A percentile compares a stretch with the other conserved stretches of the same genome.
phyloP scores from a whole-genome alignment of 2,113 vertebrate species.

The Phodopus roborovskii region DNA sequence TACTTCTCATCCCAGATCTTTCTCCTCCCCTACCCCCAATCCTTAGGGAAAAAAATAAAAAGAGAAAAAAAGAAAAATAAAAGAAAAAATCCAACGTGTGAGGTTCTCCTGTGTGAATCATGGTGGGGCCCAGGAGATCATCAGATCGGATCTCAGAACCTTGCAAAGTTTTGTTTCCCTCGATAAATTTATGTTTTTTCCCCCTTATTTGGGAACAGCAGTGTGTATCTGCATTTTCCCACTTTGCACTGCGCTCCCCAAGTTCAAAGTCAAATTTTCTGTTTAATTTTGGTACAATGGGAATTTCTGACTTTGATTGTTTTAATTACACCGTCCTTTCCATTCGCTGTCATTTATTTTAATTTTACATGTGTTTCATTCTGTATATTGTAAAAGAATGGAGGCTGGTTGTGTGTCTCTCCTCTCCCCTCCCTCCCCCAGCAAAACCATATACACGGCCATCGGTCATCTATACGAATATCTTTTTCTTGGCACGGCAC shows the following conservation, averaged over 20 bases:
- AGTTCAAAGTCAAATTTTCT: constrained; percentile 60
- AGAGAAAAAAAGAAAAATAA: not conserved
- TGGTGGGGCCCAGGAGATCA: not conserved
- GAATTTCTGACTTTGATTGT: constrained; percentile 33
- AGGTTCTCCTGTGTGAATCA: not conserved
- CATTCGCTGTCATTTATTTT: not conserved
- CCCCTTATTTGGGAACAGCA: not conserved
- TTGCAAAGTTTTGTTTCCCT: constrained; percentile 52
- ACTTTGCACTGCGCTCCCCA: constrained; percentile 6
- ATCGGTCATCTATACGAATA: not conserved
- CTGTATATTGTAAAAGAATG: not conserved
- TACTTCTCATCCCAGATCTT: not conserved
- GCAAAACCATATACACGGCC: not conserved
- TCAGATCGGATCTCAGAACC: not conserved
- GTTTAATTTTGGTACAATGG: constrained; percentile 62
- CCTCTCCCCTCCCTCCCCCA: not conserved
- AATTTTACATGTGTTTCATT: constrained; percentile 16
- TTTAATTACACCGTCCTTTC: not conserved
- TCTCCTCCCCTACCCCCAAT: not conserved
- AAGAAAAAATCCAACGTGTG: not conserved
- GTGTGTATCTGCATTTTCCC: constrained; percentile 35
- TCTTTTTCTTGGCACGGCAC: constrained; percentile 14
- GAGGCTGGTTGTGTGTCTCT: not conserved
- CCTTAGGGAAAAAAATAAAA: not conserved
- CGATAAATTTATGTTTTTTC: not conserved